Evolutionary conservation across 2,888 invertebrate genomes (phyloP).

Genomic region (Luffia ferchaultella): DNA sequence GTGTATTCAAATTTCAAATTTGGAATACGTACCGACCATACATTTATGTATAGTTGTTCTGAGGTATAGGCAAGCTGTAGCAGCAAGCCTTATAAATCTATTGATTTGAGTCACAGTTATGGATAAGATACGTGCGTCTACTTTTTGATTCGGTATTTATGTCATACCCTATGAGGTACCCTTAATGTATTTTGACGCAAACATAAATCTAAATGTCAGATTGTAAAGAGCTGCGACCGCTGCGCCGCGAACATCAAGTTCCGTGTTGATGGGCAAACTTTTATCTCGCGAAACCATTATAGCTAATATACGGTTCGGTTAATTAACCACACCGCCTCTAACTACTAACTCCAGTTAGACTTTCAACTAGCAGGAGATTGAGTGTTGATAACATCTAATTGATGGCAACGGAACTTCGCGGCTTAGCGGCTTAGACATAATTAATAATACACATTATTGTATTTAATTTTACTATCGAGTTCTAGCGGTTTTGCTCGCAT

Average conservation of each 20-base stretch:
- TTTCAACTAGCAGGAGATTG: slow-evolving; percentile 17
- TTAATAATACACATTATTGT: neutral
- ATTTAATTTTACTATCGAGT: neutral
- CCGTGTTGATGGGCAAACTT: slow-evolving; percentile 19
- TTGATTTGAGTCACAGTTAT: too few relatives aligned
- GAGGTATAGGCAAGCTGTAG: too few relatives aligned
- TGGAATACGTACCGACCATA: too few relatives aligned
- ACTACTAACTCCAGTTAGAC: neutral
- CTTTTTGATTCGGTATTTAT: too few relatives aligned
- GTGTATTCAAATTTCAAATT: too few relatives aligned
- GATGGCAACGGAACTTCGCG: slow-evolving; percentile 8
- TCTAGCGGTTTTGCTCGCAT: neutral
- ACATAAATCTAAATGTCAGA: neutral
- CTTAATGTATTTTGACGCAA: too few relatives aligned
- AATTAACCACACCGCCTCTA: slow-evolving; percentile 1
- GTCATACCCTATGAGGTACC: too few relatives aligned
- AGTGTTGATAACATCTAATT: slow-evolving; percentile 20
- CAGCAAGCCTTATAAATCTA: too few relatives aligned
- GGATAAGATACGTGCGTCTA: too few relatives aligned
- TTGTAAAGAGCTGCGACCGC: neutral
- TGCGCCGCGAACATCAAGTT: neutral
- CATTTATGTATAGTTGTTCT: too few relatives aligned
- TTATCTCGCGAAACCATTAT: slow-evolving; percentile 14
- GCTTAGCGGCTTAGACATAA: neutral
- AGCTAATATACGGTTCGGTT: slow-evolving; percentile 3